phyloP scores from a whole-genome alignment of 1,140 invertebrate genomes.

The Pentalonia nigronervosa region DNA sequence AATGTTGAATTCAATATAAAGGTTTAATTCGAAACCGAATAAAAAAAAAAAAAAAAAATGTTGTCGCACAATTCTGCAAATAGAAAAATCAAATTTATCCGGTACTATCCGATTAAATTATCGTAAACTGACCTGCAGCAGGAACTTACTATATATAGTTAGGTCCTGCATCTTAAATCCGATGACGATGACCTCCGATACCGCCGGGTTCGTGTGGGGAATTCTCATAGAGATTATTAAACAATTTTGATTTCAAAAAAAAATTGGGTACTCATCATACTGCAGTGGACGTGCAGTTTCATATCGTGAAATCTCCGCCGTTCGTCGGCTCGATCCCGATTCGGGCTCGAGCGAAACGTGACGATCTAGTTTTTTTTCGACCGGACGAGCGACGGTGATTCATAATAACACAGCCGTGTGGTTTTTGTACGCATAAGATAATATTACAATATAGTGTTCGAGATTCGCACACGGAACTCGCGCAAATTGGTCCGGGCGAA shows the following conservation, averaged over 20 bases:
- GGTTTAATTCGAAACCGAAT: not conserved
- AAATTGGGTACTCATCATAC: not conserved
- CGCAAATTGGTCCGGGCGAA: conserved; percentile 46
- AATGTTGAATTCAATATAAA: not conserved
- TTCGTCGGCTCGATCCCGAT: not conserved
- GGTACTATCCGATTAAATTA: not conserved
- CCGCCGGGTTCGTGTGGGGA: not conserved
- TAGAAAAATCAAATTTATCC: not conserved
- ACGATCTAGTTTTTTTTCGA: not conserved
- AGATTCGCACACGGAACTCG: conserved; percentile 30
- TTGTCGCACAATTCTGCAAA: not conserved
- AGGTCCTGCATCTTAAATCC: not conserved
- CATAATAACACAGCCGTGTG: not conserved
- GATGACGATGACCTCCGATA: not conserved
- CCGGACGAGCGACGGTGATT: not conserved
- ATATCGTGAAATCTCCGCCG: conserved; percentile 31
- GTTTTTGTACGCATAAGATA: not conserved
- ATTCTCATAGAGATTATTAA: not conserved
- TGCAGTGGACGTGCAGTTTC: not conserved
- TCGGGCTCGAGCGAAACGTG: not conserved
- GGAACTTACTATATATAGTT: too few species aligned
- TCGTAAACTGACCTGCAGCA: not conserved
- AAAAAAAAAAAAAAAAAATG: not conserved
- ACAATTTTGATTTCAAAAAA: not conserved
- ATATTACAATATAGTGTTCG: not conserved